phyloP scores from a whole-genome alignment of 2,113 vertebrate genomes.

The Oryzias celebensis region DNA sequence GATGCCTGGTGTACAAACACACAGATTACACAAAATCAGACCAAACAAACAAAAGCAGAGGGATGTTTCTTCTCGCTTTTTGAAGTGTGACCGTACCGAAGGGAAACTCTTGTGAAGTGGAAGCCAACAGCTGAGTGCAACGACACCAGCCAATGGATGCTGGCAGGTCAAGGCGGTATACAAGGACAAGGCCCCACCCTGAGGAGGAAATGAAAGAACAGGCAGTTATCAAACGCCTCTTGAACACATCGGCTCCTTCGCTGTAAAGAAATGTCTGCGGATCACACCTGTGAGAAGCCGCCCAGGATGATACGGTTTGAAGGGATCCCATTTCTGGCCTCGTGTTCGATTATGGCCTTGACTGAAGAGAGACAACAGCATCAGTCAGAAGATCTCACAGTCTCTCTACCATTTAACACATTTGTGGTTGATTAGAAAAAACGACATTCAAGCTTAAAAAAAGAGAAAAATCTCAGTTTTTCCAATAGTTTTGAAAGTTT shows the following conservation, averaged over 20 bases:
- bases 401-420: not conserved
- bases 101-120: constrained; percentile 93
- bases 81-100: constrained; percentile 75
- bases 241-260: not conserved
- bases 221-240: not conserved
- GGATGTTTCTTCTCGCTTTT: not conserved
- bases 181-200: constrained; percentile 95
- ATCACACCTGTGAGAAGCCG: constrained; percentile 95
- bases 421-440: no score
- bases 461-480: no score
- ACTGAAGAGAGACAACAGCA: constrained; percentile 72
- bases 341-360: constrained; percentile 95
- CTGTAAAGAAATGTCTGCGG: not conserved
- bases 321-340: constrained; percentile 94
- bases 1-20: constrained; percentile 78
- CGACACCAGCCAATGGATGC: constrained; percentile 91
- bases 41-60: not conserved
- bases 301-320: constrained; percentile 91
- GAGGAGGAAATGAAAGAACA: constrained; percentile 13
- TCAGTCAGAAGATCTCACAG: not conserved
- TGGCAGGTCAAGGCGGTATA: constrained; percentile 95
- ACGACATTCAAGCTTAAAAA: no score
- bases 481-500: no score
- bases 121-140: constrained; percentile 97
- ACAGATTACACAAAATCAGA: not conserved